Evolutionary conservation across 2,113 vertebrate genomes (phyloP).

Genomic region (Nesogale talazaci): DNA sequence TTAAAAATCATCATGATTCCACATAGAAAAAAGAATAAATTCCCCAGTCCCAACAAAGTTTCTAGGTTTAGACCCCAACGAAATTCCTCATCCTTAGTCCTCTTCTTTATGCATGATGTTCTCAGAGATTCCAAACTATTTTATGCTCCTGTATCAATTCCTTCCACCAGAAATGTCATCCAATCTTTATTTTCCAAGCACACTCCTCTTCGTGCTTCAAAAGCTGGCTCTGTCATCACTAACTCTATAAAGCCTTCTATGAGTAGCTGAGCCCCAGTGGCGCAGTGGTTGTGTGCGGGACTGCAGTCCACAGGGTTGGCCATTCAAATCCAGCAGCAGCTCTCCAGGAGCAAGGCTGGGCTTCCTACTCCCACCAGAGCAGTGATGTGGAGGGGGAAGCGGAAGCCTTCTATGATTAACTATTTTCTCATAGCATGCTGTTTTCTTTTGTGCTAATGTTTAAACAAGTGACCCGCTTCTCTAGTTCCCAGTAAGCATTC

Average conservation of each 20-base stretch:
- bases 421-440: neutral
- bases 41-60: neutral
- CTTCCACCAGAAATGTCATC: neutral
- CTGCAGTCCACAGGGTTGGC: too few species aligned
- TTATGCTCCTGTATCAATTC: neutral
- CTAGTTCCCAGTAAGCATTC: neutral
- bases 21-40: neutral
- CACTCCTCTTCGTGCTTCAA: slow-evolving; percentile 8
- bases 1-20: neutral
- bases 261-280: neutral
- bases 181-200: neutral
- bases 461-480: neutral
- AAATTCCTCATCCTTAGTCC: neutral
- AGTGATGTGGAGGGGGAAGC: too few species aligned
- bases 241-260: neutral
- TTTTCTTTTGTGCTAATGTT: neutral
- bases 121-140: neutral
- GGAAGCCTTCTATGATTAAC: too few species aligned
- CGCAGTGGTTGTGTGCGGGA: too few species aligned
- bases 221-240: neutral
- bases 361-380: too few species aligned
- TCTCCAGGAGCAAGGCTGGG: too few species aligned
- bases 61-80: neutral
- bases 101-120: neutral
- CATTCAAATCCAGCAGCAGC: too few species aligned